phyloP scores from a whole-genome alignment of 2,888 invertebrate genomes.

The Leptarthrus brevirostris region DNA sequence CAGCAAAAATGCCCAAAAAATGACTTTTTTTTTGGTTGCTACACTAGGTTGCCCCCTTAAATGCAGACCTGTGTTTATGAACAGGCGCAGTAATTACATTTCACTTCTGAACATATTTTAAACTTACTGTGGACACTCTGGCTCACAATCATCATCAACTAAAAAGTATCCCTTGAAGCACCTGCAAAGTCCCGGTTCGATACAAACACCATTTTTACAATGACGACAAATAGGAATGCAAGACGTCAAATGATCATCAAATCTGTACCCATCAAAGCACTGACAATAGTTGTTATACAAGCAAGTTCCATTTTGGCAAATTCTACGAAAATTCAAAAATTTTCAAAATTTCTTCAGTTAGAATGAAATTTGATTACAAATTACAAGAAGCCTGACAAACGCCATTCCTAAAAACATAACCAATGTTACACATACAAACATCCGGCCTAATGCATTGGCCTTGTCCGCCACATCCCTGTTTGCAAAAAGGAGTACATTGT shows the following conservation, averaged over 20 bases:
- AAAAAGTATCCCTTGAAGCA: slow-evolving; percentile 71
- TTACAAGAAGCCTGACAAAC: slow-evolving; percentile 65
- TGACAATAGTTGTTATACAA: slow-evolving; percentile 67
- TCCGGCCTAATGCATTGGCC: slow-evolving; percentile 72
- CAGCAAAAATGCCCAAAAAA: no score
- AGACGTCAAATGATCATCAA: slow-evolving; percentile 53
- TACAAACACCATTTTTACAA: slow-evolving; percentile 71
- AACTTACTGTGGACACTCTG: slow-evolving; percentile 62
- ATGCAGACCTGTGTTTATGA: no score
- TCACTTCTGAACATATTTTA: background rate
- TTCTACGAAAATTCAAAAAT: background rate
- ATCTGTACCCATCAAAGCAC: slow-evolving; percentile 62
- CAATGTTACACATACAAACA: slow-evolving; percentile 71
- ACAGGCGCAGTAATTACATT: no score
- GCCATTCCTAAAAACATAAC: slow-evolving; percentile 66
- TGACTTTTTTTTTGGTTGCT: no score
- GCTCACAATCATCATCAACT: slow-evolving; percentile 60
- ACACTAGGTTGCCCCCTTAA: no score
- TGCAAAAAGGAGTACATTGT: slow-evolving; percentile 56
- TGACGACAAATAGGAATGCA: slow-evolving; percentile 63
- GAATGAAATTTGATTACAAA: slow-evolving; percentile 63
- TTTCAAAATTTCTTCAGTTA: background rate
- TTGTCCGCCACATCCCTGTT: slow-evolving; percentile 64
- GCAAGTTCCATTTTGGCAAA: slow-evolving; percentile 67
- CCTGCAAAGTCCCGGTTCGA: slow-evolving; percentile 72